Evolutionary conservation across 2,888 invertebrate genomes (phyloP).

Genomic region (Cephus pulcher): DNA sequence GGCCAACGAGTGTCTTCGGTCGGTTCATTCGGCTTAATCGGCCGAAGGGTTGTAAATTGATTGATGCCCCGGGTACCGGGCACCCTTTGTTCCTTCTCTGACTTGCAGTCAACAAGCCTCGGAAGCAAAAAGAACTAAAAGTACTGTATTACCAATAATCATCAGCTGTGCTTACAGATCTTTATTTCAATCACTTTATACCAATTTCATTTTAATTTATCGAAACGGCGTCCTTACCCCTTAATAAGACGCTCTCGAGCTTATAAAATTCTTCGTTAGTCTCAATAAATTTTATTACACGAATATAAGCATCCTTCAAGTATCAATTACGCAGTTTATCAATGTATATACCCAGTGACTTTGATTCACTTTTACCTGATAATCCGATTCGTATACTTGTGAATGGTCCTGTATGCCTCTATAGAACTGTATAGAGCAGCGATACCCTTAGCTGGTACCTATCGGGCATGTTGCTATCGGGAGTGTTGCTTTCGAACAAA

Average conservation of each 20-base stretch:
- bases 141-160: neutral
- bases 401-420: neutral
- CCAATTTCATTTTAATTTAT: neutral
- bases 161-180: neutral
- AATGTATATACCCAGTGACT: neutral
- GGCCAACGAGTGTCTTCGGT: slow-evolving; percentile 45
- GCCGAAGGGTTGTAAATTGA: slow-evolving; percentile 62
- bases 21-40: slow-evolving; percentile 61
- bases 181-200: neutral
- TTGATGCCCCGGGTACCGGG: slow-evolving; percentile 44
- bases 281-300: neutral
- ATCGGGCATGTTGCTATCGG: neutral
- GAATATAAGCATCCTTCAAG: neutral
- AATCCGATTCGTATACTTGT: neutral
- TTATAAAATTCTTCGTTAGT: neutral
- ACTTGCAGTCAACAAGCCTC: slow-evolving; percentile 7
- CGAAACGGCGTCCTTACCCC: neutral
- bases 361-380: neutral
- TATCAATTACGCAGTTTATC: neutral
- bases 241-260: neutral
- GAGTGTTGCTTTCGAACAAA: neutral
- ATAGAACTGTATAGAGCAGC: neutral
- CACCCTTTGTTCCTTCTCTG: slow-evolving; percentile 19
- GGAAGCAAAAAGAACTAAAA: neutral
- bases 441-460: neutral